Evolutionary conservation across 2,797 vertebrate genomes (phyloP), one percentile per base, ranked within the genome.

Genomic region (Chelon labrosus): DNA sequence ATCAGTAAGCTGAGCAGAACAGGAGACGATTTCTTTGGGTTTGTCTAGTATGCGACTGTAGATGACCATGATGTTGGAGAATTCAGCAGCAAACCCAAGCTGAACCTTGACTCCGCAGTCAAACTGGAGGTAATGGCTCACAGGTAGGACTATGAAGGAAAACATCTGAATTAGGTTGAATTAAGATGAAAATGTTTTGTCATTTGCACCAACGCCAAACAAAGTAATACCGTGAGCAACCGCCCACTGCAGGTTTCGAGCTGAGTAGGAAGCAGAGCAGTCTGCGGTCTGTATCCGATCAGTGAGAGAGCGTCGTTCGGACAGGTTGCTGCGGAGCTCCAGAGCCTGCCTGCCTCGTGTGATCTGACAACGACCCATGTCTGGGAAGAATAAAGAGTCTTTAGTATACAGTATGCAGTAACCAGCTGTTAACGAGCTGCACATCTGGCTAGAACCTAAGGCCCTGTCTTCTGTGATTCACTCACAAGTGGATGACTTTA

Each of bases 1-100:
- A 82, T 96, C 93, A 0, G 90, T 95, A 4, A 97, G 93, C 74
- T 94, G 94, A 68, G 96, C 95, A 47, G 87, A 91, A 4, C 96
- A 97, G 67, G 86, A 85, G 2, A 67, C 12, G 1, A 97, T 89
- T 56, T 95, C 94, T 69, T 51, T 10, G 0, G 95, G 95, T 55
- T 91, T 83, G 19, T 93, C 86, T 61, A 96, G 80, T 70, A 97
- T 93, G 0, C 95, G 93, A 0, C 95, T 94, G 87, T 96, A 97
- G 88, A 97, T 96, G 82, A 97, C 94, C 96, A 97, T 96, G 81
- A 97, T 82, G 85, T 97, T 97, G 82, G 96, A 96, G 90, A 97
- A 97, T 85, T 97, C 96, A 0, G 96, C 96, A 0, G 96, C 96
- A 0, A 97, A 97, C 55, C 96, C 96, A 57, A 97, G 92, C 88